Percentiles rank a stretch among this genome's conserved stretches.
Conservation (phyloP, 2,113 vertebrate genomes). For the Sphaerodactylus townsendi region DNA sequence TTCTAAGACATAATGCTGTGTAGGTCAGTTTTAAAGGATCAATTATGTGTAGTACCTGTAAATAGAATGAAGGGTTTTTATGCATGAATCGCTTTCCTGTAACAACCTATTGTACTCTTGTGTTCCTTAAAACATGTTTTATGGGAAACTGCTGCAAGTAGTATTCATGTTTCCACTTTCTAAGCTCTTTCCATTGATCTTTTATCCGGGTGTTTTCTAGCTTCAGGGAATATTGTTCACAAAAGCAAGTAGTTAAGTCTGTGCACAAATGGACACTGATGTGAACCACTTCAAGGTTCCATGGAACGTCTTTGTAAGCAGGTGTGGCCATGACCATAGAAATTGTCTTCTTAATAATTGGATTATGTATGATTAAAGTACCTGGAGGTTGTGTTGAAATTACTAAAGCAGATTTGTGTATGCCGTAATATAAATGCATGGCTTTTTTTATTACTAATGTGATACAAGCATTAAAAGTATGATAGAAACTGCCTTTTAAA, state of each 20-base stretch:
- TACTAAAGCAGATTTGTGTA: conserved; percentile 24
- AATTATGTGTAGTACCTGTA: conserved; percentile 34
- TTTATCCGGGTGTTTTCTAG: conserved; percentile 45
- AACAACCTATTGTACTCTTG: conserved; percentile 45
- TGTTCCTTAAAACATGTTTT: conserved; percentile 16
- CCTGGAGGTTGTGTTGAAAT: conserved; percentile 32
- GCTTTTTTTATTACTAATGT: conserved; percentile 44
- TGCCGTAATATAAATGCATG: conserved; percentile 30
- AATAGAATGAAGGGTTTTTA: conserved; percentile 34
- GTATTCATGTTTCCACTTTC: conserved; percentile 32
- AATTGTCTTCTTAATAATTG: conserved; percentile 51
- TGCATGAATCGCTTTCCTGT: conserved; percentile 33
- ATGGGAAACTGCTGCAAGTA: conserved; percentile 28
- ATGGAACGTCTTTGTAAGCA: conserved; percentile 44
- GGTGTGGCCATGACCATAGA: conserved; percentile 43
- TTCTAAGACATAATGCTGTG: conserved; percentile 30
- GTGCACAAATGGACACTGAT: conserved; percentile 41
- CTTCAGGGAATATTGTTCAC: conserved; percentile 56
- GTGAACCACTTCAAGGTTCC: conserved; percentile 44
- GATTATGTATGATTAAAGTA: conserved; percentile 34
- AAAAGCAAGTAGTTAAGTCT: conserved; percentile 42
- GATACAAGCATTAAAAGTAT: conserved; percentile 18
- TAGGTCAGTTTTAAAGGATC: conserved; percentile 40
- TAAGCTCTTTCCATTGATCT: background rate
- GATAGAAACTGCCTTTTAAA: background rate